Percentiles rank a stretch among this genome's conserved stretches.
Evolutionary conservation across 2,888 invertebrate genomes (phyloP).

Genomic region (Cerceris ruficornis): DNA sequence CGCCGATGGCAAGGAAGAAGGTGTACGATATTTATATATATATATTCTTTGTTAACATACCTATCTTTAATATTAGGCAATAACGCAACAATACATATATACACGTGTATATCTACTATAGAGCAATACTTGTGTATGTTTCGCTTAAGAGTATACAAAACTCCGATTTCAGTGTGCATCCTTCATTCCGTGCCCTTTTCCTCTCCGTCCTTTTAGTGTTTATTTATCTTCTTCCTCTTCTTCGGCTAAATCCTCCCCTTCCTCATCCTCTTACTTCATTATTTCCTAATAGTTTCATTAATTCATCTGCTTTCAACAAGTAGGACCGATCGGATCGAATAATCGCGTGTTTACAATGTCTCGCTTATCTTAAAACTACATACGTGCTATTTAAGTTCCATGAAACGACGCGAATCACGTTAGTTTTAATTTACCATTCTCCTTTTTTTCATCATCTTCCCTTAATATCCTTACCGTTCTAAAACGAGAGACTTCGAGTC

Average conservation of each 20-base stretch:
- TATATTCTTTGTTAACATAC: constrained; percentile 33
- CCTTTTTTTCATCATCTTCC: too few species aligned
- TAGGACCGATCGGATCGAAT: too few species aligned
- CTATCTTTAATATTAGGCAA: constrained; percentile 70
- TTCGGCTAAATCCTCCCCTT: neutral
- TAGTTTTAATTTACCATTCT: too few species aligned
- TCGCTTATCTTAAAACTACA: too few species aligned
- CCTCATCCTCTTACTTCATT: neutral
- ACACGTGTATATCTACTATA: constrained; percentile 62
- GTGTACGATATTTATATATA: constrained; percentile 20
- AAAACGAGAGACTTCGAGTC: too few species aligned
- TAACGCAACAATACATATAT: constrained; percentile 72
- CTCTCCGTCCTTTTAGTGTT: neutral
- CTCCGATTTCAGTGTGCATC: constrained; percentile 64
- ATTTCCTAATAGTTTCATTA: too few species aligned
- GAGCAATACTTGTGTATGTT: constrained; percentile 55
- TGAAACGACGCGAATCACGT: too few species aligned
- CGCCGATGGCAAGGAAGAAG: constrained; percentile 35
- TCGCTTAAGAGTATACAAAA: constrained; percentile 67
- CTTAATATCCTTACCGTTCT: too few species aligned
- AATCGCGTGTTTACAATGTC: too few species aligned
- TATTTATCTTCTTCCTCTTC: neutral
- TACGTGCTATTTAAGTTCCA: too few species aligned
- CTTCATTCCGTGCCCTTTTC: neutral
- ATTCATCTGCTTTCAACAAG: too few species aligned